Base-by-base conservation (phyloP, 2,113 vertebrate genomes). In the Pachyramphus minor region DNA sequence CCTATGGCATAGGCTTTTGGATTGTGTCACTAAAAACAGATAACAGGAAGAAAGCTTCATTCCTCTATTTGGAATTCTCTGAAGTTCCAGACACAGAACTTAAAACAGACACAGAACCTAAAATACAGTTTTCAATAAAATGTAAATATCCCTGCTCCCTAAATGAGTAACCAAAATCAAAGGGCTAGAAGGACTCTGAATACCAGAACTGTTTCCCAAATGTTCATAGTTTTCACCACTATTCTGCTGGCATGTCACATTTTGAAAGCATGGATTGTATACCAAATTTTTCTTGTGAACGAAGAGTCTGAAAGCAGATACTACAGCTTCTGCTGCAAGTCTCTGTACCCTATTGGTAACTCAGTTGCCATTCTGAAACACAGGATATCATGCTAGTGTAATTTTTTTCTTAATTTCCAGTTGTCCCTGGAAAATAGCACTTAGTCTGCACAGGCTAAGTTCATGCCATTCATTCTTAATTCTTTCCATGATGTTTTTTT, bases 391-490 rank as follows among this genome's bases (percentile, higher is more conserved):
- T 42, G 27, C 67, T 78, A 39, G 30, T 50, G 7, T 68, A 66
- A 44, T 45, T 74, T 85, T 72, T 81, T 81, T 79, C 60, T 71
- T 89, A 44, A 15, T 89, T 88, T 53, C 28, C 6, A 2, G 20
- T 89, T 95, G 62, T 52, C 35, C 52, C 67, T 87, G 53, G 75
- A 88, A 96, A 90, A 12, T 14, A 77, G 52, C 53, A 63, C 33
- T 52, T 52, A 37, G 77, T 28, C 24, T 88, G 27, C 74, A 85
- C 8, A 30, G 73, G 39, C 20, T 72, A 59, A 23, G 89, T 81
- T 95, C 58, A 56, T 94, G 88, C 81, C 77, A 91, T 95, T 95
- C 60, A 93, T 96, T 95, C 96, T 95, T 96, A 91, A 95, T 96
- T 77, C 69, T 78, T 97, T 95, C 75, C 42, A 56, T 17, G 42